Percentiles rank a stretch among this genome's conserved stretches.
phyloP scores from a whole-genome alignment of 2,113 vertebrate genomes.

The Sapayoa aenigma region DNA sequence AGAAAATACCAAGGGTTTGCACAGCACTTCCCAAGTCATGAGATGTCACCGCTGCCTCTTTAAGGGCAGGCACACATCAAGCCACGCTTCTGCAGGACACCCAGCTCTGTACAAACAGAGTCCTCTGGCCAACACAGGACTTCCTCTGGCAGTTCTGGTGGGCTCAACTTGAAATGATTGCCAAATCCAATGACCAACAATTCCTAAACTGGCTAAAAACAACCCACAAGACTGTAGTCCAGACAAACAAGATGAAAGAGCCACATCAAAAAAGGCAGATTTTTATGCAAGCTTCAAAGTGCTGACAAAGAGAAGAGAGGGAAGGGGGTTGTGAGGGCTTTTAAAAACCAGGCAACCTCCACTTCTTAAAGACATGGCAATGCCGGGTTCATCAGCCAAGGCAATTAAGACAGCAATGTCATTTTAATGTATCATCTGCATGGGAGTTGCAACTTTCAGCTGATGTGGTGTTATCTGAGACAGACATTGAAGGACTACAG shows the following conservation, averaged over 20 bases:
- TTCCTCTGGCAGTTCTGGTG: constrained; percentile 76
- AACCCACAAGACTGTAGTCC: constrained; percentile 63
- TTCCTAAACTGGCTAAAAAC: constrained; percentile 78
- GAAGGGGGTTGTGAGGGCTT: not conserved
- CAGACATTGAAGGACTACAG: rapidly evolving
- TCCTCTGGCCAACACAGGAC: constrained; percentile 70
- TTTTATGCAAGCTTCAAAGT: constrained; percentile 62
- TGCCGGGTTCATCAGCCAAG: not conserved
- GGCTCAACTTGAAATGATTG: constrained; percentile 65
- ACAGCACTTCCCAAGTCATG: not conserved
- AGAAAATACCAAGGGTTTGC: not conserved
- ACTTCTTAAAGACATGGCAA: not conserved
- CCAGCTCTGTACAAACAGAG: constrained; percentile 66
- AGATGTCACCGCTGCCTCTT: constrained; percentile 58
- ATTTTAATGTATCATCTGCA: not conserved
- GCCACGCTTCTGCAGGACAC: constrained; percentile 67
- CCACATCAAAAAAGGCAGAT: constrained; percentile 69
- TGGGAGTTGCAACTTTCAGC: not conserved
- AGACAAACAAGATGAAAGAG: constrained; percentile 75
- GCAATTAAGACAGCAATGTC: not conserved
- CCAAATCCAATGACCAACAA: constrained; percentile 73
- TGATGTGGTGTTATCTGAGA: not conserved
- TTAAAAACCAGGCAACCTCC: not conserved
- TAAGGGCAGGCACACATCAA: constrained; percentile 49
- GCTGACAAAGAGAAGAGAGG: not conserved